Conservation (phyloP, 2,888 invertebrate species). For the Latrodectus elegans region DNA sequence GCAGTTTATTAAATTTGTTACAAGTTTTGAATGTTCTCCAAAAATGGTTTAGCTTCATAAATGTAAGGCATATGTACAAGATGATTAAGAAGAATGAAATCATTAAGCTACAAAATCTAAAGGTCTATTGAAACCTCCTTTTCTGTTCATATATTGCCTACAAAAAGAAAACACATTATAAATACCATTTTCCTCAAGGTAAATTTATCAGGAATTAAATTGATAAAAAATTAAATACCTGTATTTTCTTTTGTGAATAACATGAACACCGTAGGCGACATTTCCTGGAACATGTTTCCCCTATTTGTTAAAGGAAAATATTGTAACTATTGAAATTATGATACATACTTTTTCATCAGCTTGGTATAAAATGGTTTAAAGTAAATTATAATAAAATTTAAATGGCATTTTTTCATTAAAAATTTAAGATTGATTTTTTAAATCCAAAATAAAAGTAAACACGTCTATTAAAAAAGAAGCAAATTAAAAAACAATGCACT, state of each 20-base stretch:
- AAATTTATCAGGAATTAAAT: neutral
- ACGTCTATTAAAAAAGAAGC: no score
- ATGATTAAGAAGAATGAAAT: neutral
- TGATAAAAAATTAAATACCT: slow-evolving; percentile 77
- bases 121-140: slow-evolving; percentile 98
- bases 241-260: slow-evolving; percentile 91
- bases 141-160: slow-evolving; percentile 99
- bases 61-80: neutral
- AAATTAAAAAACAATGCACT: no score
- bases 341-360: no score
- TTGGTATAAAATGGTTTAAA: no score
- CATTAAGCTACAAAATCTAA: slow-evolving; percentile 93
- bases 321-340: no score
- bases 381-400: no score
- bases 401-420: no score
- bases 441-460: no score
- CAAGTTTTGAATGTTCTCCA: neutral
- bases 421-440: no score
- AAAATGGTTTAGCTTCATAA: neutral
- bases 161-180: slow-evolving; percentile 79
- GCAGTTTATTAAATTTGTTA: neutral
- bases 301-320: slow-evolving; percentile 38
- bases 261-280: slow-evolving; percentile 94
- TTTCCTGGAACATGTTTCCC: slow-evolving; percentile 96
- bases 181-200: neutral